Conservation (phyloP, 2,797 vertebrate species). For the Myotis daubentonii region DNA sequence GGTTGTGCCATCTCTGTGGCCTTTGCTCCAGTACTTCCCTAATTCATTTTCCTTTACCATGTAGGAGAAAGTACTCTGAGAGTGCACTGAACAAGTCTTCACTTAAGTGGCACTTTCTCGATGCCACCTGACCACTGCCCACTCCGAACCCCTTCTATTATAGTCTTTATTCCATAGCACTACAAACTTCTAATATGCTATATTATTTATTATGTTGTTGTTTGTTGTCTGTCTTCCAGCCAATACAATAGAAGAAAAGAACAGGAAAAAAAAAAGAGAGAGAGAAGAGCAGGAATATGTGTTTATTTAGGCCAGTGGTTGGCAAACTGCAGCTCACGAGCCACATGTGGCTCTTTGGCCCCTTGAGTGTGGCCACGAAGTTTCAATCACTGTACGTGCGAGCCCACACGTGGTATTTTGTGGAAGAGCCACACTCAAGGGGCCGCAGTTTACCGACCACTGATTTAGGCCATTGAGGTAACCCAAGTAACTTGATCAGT, state of each 20-base stretch:
- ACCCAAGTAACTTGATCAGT: neutral
- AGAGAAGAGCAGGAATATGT: neutral
- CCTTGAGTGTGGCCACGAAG: too few relatives aligned
- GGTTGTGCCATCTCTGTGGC: neutral
- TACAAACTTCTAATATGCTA: neutral
- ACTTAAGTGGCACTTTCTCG: neutral
- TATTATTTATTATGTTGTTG: neutral
- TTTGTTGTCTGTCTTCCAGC: constrained; percentile 21
- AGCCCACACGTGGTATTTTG: too few relatives aligned
- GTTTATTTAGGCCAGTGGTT: neutral
- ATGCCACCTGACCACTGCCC: neutral
- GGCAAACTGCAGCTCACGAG: too few relatives aligned
- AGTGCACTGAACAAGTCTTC: neutral
- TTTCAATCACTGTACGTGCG: too few relatives aligned
- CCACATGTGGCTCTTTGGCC: too few relatives aligned
- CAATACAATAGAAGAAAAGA: neutral
- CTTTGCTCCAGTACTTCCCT: neutral
- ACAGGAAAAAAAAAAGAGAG: neutral
- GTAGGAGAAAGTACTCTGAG: neutral
- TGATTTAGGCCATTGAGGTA: neutral
- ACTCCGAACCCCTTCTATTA: neutral
- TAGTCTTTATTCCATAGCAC: neutral
- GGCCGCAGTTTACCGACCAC: too few relatives aligned
- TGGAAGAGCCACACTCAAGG: too few relatives aligned
- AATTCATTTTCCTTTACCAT: neutral